phyloP scores from a whole-genome alignment of 2,797 vertebrate genomes.

The Poecilia velifera region DNA sequence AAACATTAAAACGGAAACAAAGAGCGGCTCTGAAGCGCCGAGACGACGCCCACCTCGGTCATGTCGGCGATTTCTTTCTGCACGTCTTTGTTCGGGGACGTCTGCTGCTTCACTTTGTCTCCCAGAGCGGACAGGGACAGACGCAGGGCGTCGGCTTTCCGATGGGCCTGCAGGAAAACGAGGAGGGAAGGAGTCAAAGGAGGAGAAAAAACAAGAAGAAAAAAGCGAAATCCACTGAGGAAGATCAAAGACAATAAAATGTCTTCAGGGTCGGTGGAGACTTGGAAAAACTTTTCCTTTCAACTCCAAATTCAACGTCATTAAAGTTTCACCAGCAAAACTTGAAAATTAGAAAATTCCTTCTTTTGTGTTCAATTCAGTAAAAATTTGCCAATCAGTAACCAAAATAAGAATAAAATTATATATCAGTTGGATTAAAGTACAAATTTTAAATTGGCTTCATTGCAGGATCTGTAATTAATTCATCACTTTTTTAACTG shows the following conservation, averaged over 20 bases:
- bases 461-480: too few species aligned
- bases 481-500: too few species aligned
- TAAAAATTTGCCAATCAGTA: neutral
- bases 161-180: constrained; percentile 84
- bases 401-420: neutral
- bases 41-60: constrained; percentile 83
- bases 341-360: neutral
- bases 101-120: constrained; percentile 91
- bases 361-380: neutral
- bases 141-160: constrained; percentile 88
- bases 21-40: neutral
- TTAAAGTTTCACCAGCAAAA: neutral
- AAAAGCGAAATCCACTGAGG: neutral
- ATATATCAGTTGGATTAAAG: too few species aligned
- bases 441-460: too few species aligned
- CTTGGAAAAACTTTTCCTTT: neutral
- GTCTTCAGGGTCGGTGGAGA: neutral
- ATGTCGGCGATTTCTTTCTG: constrained; percentile 94
- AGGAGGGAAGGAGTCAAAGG: neutral
- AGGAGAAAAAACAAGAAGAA: neutral
- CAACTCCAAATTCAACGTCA: neutral
- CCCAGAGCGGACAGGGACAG: constrained; percentile 83
- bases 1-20: neutral
- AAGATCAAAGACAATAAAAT: neutral
- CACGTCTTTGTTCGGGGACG: constrained; percentile 90